Evolutionary conservation across 2,888 invertebrate species (phyloP), one percentile per base, ranked within the genome.

Genomic region (Cordylochernes scorpioides): DNA sequence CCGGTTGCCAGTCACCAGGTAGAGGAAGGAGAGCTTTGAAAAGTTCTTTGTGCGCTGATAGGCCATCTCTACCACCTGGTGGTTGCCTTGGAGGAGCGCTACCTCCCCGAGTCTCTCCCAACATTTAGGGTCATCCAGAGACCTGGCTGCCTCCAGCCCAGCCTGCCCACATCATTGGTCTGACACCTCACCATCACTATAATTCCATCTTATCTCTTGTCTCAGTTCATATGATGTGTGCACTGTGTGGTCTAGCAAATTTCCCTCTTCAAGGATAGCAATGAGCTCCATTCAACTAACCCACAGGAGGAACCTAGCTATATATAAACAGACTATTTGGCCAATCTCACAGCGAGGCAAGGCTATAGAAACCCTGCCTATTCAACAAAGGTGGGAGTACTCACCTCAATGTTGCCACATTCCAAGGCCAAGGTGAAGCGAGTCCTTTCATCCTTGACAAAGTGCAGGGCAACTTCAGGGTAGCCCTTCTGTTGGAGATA

Each of bases 41-140:
- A 97, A 99, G 60, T 91, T 91, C 59, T 97, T 99, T 1, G 91
- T 97, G 38, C 94, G 67, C 51, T 99, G 94, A 55, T 99, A 99
- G 48, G 91, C 88, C 88, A 97, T 91, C 55, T 99, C 97, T 1
- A 97, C 94, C 27, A 75, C 60, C 59, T 78, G 78, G 49, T 78
- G 75, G 48, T 78, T 78, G n/a, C 80, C 94, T 49, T 86, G 86
- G 42, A 78, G 58, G 14, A 94, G 56, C 0, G 97, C 94, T 0
- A 86, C 77, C 46, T 86, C 72, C 0, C 86, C 94, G 34, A 97
- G 59, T 41, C 73, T 70, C 51, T 91, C 84, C 97, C 97, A 97
- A 44, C 91, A 88, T 5, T 65, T 60, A 38, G 82, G 77, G 49
- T 94, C 84, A 51, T 97, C 94, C 17, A 97, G 52, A 2, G 74